These are phyloP conservation scores for Allygus modestus DNA, from an alignment of 2,888 invertebrate genomes.

Conservation along the genomic window DNA sequence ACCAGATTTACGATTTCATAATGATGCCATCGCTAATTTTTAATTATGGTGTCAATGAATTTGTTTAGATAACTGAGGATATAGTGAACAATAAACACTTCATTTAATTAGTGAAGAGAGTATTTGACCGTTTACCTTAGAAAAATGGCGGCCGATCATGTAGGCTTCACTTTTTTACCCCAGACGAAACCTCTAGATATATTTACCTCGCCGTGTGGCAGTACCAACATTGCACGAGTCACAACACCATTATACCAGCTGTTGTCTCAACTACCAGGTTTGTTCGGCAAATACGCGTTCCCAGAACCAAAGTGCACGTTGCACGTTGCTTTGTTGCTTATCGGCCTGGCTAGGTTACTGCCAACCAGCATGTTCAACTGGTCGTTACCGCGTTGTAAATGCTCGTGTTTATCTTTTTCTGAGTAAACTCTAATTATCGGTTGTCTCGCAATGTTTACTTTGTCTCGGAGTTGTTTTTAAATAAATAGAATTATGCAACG, in stretches of 20 bases:
- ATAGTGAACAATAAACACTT: no score
- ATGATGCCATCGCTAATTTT: no score
- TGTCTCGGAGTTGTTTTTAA: background rate
- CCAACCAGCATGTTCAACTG: conserved; percentile 6
- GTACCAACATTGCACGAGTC: conserved; percentile 27
- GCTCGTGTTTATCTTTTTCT: conserved; percentile 14
- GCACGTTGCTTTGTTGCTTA: conserved; percentile 34
- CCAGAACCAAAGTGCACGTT: conserved; percentile 10
- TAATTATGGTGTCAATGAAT: no score
- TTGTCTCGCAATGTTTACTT: conserved; percentile 18
- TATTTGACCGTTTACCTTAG: no score
- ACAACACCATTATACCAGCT: conserved; percentile 21
- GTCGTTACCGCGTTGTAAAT: conserved; percentile 17
- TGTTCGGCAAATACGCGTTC: conserved; percentile 4
- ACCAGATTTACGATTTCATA: no score
- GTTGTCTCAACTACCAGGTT: conserved; percentile 50
- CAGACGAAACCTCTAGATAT: no score
- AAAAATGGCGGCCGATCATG: no score
- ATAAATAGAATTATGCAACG: background rate
- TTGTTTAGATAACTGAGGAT: no score
- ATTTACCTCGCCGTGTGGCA: no score
- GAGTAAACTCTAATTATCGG: conserved; percentile 24
- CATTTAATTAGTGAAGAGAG: no score
- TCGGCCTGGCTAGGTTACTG: background rate
- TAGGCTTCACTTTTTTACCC: no score